Evolutionary conservation across 2,797 vertebrate genomes (phyloP), one percentile per base, ranked within the genome.

Genomic region (Lithobates pipiens): DNA sequence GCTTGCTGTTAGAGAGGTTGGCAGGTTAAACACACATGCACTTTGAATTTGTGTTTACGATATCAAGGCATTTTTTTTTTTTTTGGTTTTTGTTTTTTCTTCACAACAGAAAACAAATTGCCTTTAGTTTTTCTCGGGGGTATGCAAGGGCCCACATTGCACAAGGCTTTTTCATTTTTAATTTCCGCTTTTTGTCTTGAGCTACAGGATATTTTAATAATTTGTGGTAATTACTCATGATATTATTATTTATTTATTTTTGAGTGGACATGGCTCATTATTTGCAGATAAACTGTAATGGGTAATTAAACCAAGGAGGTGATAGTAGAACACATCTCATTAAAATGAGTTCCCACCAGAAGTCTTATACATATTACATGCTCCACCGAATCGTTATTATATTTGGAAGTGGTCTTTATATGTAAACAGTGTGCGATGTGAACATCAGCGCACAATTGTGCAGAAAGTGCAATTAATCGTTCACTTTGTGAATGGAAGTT

Each of bases 391-490:
- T 90, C 89, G 76, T 86, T 89, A 77, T 84, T 84, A 57, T 76
- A 80, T 80, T 88, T 78, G 68, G 89, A 84, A 88, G 82, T 73
- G 54, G 57, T 80, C 78, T 77, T 89, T 90, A 89, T 78, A 91
- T 84, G 83, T 88, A 88, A 89, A 86, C 88, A 89, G 81, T 39
- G 21, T 71, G 68, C 71, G 73, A 85, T 82, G 18, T 7, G 72
- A 79, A 13, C 87, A 85, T 70, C 82, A 86, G 83, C 23, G 25
- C 81, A 71, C 61, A 89, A 90, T 80, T 88, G 77, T 87, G 86
- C 87, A 88, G 88, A 91, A 91, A 89, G 88, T 89, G 77, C 77
- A 91, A 91, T 91, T 90, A 91, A 90, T 89, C 10, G 7, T 0
- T 85, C 85, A 83, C 50, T 77, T 84, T 77, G 83, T 92, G 88